These are phyloP conservation scores for Aphelinus certus DNA, from an alignment of 1,140 invertebrate genomes.

Conservation along the genomic window DNA sequence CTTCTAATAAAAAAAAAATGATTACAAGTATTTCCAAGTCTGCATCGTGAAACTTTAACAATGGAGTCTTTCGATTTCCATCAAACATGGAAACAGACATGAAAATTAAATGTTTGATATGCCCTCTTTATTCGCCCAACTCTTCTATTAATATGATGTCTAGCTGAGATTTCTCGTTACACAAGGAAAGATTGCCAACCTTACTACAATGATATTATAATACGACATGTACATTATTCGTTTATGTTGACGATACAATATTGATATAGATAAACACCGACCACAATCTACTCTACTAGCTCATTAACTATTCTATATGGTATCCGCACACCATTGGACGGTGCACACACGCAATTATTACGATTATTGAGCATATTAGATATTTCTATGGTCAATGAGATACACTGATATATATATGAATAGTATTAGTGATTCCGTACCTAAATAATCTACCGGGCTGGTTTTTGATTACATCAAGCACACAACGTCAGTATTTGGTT, in stretches of 20 bases:
- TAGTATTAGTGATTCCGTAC: constrained; percentile 65
- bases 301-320: constrained; percentile 60
- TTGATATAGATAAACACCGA: constrained; percentile 62
- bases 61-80: too few species aligned
- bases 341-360: constrained; percentile 60
- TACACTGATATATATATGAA: constrained; percentile 66
- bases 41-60: too few species aligned
- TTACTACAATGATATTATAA: constrained; percentile 48
- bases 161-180: neutral
- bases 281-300: constrained; percentile 65
- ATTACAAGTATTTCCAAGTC: too few species aligned
- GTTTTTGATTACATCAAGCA: constrained; percentile 64
- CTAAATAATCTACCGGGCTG: constrained; percentile 65
- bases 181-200: constrained; percentile 28
- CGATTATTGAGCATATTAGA: constrained; percentile 55
- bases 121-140: too few species aligned
- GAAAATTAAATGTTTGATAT: too few species aligned
- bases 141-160: too few species aligned
- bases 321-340: constrained; percentile 36
- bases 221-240: constrained; percentile 58
- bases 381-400: constrained; percentile 58
- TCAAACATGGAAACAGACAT: too few species aligned
- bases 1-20: too few species aligned
- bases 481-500: constrained; percentile 52
- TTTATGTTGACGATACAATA: constrained; percentile 62